Percentiles rank a stretch among this genome's conserved stretches.
phyloP scores from a whole-genome alignment of 1,140 invertebrate species.

The Drosophila persimilis region DNA sequence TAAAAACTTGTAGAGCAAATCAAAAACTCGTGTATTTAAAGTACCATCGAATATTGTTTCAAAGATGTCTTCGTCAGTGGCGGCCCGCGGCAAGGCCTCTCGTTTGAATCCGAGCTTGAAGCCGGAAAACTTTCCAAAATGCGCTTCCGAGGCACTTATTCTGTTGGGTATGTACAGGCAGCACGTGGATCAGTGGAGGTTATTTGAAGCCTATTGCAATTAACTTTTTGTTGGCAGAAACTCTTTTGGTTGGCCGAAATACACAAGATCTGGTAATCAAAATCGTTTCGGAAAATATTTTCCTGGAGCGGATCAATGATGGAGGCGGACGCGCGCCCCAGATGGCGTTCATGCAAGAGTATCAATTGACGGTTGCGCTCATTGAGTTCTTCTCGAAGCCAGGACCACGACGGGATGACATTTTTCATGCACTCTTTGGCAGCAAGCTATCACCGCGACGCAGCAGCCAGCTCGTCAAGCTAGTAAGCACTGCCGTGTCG shows the following conservation, averaged over 20 bases:
- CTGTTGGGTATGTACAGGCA: too few relatives aligned
- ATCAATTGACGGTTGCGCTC: constrained; percentile 90
- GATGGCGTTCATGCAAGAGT: constrained; percentile 87
- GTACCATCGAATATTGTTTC: too few relatives aligned
- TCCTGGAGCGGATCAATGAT: constrained; percentile 86
- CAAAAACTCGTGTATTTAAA: too few relatives aligned
- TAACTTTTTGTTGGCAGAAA: constrained; percentile 40
- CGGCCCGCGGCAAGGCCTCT: too few relatives aligned
- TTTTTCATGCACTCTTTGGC: constrained; percentile 91
- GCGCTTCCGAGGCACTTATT: too few relatives aligned
- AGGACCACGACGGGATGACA: constrained; percentile 88
- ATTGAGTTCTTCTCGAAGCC: constrained; percentile 89
- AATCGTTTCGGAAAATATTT: constrained; percentile 92
- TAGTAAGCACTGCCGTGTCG: constrained; percentile 90
- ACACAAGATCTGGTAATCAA: constrained; percentile 86
- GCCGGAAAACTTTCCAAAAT: too few relatives aligned
- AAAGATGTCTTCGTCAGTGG: too few relatives aligned
- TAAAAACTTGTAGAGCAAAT: too few relatives aligned
- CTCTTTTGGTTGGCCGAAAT: constrained; percentile 59
- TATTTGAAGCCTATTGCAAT: too few relatives aligned
- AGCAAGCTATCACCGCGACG: constrained; percentile 87
- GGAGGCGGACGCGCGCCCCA: constrained; percentile 53
- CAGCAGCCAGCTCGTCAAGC: constrained; percentile 88
- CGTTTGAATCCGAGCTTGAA: too few relatives aligned
- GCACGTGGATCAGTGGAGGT: too few relatives aligned